Evolutionary conservation across 2,797 vertebrate species (phyloP), one percentile per base, ranked within the genome.

Genomic region (Lerista edwardsae): DNA sequence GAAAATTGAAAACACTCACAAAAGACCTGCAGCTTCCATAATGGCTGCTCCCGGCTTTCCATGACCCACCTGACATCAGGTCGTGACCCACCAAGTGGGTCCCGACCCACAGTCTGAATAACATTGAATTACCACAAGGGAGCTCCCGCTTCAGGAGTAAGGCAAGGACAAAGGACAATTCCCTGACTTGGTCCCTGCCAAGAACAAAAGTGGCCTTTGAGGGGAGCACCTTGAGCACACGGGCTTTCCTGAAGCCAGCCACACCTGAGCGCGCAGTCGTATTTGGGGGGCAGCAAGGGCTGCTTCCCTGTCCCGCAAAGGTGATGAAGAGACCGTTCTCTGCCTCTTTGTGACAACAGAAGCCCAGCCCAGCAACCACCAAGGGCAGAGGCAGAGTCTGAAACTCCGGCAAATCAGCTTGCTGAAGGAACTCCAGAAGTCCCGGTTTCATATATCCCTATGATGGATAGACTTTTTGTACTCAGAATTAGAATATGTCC

Each of bases 401-500:
- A 90, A 86, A 91, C 90, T 81, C 90, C 90, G 92, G 88, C 88
- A 92, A 90, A 80, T 44, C 80, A 90, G 4, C 85, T 93, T 89
- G 91, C 93, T 87, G 64, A 90, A 91, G 88, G 88, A 87, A n/a
- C 91, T 94, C 79, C 41, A 93, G 92, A 93, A 94, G 91, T 87
- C 91, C 92, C 91, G 77, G 55, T 75, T 92, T 90, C 83, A 92
- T 93, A 92, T 91, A 93, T 91, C 89, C 87, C 72, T 91, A 91
- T 90, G 90, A 90, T 86, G 82, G 89, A 91, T 91, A 88, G 86
- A 78, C 61, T 76, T 89, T 89, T 89, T 91, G 90, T 93, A 84
- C 81, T 90, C 6, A 0, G 92, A 94, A 93, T 94, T 93, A 93
- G 94, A 94, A 92, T 87, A 91, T 90, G 90, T 94, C 91, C 92